Conservation (phyloP, 2,113 vertebrate genomes). For the Alectura lathami region DNA sequence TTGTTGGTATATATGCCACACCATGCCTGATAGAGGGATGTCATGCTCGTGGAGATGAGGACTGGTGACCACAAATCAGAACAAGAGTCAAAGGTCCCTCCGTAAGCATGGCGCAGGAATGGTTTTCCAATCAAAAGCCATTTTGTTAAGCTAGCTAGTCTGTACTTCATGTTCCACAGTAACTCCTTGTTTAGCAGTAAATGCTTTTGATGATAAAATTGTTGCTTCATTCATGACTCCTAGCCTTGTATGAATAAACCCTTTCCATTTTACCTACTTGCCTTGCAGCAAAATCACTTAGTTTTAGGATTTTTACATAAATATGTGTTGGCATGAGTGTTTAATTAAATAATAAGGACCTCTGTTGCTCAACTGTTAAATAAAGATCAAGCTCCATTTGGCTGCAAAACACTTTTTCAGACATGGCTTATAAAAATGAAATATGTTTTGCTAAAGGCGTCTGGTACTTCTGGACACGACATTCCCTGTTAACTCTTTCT, state of each 20-base stretch:
- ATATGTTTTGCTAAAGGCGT: constrained; percentile 33
- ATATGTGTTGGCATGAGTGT: background rate
- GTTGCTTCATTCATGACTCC: constrained; percentile 1
- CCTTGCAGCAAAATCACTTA: constrained; percentile 20
- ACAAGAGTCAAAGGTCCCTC: background rate
- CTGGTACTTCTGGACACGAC: background rate
- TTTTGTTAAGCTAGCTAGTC: background rate
- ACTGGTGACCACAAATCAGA: background rate
- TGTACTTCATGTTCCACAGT: background rate
- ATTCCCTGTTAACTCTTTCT: background rate
- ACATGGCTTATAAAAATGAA: constrained; percentile 19
- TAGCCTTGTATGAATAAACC: background rate
- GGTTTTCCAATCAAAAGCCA: constrained; percentile 2
- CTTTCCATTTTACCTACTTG: constrained; percentile 39
- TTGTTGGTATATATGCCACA: background rate
- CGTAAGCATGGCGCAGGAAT: background rate
- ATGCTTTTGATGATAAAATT: background rate
- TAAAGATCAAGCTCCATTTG: constrained; percentile 16
- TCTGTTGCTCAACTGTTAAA: background rate
- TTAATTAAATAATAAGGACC: constrained; percentile 49
- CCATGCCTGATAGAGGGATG: background rate
- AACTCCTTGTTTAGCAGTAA: constrained; percentile 16
- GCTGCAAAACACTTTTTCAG: constrained; percentile 22
- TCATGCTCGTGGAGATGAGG: accelerated
- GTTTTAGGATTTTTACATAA: constrained; percentile 5